Evolutionary conservation across 2,797 vertebrate species (phyloP).

Genomic region (Tenualosa ilisha): DNA sequence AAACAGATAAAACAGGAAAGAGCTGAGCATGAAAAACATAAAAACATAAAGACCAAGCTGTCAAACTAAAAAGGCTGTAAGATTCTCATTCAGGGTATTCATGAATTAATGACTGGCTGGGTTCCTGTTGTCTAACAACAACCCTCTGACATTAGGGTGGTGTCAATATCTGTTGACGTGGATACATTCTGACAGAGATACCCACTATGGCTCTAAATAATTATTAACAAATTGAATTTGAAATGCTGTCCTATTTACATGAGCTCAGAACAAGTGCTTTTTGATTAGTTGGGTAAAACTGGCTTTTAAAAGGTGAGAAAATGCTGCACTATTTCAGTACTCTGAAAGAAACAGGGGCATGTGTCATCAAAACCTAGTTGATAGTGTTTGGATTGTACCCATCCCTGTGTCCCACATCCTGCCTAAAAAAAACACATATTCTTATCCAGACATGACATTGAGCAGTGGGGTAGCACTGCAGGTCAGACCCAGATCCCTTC

Average conservation of each 20-base stretch:
- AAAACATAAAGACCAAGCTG: neutral
- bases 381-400: neutral
- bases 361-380: neutral
- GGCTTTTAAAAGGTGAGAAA: neutral
- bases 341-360: neutral
- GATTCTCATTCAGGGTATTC: neutral
- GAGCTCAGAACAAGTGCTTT: neutral
- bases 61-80: neutral
- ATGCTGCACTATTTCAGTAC: neutral
- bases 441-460: neutral
- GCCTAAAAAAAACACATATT: neutral
- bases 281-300: neutral
- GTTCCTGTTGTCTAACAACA: slow-evolving; percentile 4
- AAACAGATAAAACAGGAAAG: neutral
- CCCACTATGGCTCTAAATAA: neutral
- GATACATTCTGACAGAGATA: neutral
- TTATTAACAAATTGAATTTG: neutral
- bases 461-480: neutral
- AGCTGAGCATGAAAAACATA: neutral
- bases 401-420: neutral
- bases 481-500: neutral
- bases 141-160: neutral
- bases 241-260: neutral
- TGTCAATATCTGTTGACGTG: neutral
- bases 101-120: neutral